Evolutionary conservation across 2,888 invertebrate species (phyloP).

Genomic region (Agonopterix arenella): DNA sequence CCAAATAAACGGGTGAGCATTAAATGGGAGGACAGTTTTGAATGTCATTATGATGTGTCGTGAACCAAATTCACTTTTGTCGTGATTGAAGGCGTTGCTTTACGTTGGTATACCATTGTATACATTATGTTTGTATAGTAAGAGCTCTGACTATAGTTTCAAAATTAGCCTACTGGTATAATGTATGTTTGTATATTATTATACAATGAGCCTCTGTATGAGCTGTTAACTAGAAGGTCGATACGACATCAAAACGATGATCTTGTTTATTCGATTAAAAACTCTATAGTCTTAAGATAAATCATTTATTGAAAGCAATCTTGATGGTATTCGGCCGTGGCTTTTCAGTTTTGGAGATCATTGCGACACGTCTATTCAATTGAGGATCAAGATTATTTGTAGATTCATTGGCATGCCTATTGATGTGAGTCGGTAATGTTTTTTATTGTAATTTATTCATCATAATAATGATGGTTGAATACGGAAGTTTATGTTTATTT

Average conservation of each 20-base stretch:
- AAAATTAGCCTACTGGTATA: no score
- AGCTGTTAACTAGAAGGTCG: slow-evolving; percentile 21
- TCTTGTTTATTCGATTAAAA: slow-evolving; percentile 36
- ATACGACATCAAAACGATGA: slow-evolving; percentile 11
- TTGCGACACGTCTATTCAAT: slow-evolving; percentile 47
- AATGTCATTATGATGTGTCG: slow-evolving; percentile 35
- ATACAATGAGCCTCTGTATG: slow-evolving; percentile 50
- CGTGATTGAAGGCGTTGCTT: no score
- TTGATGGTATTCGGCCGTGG: slow-evolving; percentile 61
- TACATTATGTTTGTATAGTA: no score
- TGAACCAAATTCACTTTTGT: background rate
- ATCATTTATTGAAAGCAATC: slow-evolving; percentile 51
- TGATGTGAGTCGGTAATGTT: slow-evolving; percentile 3
- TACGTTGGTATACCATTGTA: no score
- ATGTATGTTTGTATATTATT: slow-evolving; percentile 32
- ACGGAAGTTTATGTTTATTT: no score
- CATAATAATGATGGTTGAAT: no score
- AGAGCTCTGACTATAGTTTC: no score
- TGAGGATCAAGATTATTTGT: slow-evolving; percentile 26
- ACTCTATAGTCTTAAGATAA: slow-evolving; percentile 38
- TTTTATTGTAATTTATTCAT: no score
- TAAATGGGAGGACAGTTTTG: slow-evolving; percentile 50
- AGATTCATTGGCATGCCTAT: slow-evolving; percentile 18
- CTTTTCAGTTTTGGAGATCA: slow-evolving; percentile 50
- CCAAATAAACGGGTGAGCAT: slow-evolving; percentile 44